Conservation (phyloP, 2,113 vertebrate species). For the Bos indicus region DNA sequence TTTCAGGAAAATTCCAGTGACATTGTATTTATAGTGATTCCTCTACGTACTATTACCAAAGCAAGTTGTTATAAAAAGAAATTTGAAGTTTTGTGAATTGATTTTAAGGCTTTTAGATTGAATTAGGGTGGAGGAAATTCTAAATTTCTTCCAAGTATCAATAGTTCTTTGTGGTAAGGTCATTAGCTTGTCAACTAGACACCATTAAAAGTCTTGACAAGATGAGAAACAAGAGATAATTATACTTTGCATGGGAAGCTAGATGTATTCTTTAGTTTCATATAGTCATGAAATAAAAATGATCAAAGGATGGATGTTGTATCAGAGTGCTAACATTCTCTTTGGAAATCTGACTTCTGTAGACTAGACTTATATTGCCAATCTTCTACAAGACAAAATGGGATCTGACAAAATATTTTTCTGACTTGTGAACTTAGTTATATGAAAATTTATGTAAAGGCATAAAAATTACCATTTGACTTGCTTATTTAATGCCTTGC, state of each 20-base stretch:
- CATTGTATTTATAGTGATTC: background rate
- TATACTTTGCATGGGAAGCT: background rate
- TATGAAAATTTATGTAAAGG: background rate
- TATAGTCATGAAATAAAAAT: background rate
- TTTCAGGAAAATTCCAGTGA: background rate
- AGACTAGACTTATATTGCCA: background rate
- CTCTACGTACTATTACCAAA: slow-evolving; percentile 10
- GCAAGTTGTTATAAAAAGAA: background rate
- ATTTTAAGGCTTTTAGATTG: background rate
- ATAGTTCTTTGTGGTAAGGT: background rate
- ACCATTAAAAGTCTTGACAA: background rate
- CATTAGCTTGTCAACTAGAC: background rate
- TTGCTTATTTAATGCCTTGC: background rate
- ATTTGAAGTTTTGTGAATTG: slow-evolving; percentile 9
- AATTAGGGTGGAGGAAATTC: slow-evolving; percentile 30
- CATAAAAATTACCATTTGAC: background rate
- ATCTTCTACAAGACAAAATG: background rate
- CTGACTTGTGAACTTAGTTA: background rate
- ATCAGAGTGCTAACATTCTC: background rate
- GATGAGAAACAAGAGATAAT: background rate
- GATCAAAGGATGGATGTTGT: background rate
- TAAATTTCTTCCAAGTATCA: slow-evolving; percentile 47
- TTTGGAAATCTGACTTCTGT: background rate
- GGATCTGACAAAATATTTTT: background rate
- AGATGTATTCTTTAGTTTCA: background rate